Base-by-base conservation (phyloP, 2,888 invertebrate genomes). In the Ichneumoninae sp. region DNA sequence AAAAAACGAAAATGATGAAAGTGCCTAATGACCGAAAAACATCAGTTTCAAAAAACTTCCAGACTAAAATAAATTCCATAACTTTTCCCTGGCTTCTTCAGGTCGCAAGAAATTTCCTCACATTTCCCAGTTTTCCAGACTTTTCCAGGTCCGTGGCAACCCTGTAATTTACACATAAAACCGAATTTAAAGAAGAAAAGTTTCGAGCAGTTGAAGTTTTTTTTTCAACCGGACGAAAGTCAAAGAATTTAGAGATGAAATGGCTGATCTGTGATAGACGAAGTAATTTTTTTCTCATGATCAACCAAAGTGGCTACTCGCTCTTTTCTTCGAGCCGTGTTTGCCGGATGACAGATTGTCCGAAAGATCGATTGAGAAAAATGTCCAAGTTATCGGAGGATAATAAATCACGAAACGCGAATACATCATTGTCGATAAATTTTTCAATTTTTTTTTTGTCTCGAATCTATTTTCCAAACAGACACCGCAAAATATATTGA, bases 371-470 rank as follows among this genome's bases (percentile, higher is more conserved):
- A 47, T 47, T 16, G 44, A 47, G 44, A 16, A 57, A 57, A 57
- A 33, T 62, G 13, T 33, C 26, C 16, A 13, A 33, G 57, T 62
- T 62, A 62, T 16, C 62, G 62, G 6, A 33, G 65, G 22, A 40
- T 30, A 50, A 62, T 69, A 70, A 60, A 50, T 70, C 40, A 10
- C 4, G 57, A 57, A 10, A 30, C 30, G 26, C 26, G 16, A 57
- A 81, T 76, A 54, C 71, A 77, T 72, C 62, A 76, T 80, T 16
- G 71, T 60, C 66, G 71, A 66, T 60, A 30, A 57, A 60, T 26
- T 47, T 52, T 47, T 10, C 47, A 80, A 69, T 70, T 33, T 71
- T 62, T 16, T 60, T n/a, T 16, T 16, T 62, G 33, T 70, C 70
- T 60, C n/a, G 57, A 77, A 82, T 82, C 71, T 77, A 77, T 65